These are phyloP conservation scores for Heliconius eleuchia DNA, from an alignment of 1,140 invertebrate genomes.

Conservation along the genomic window DNA sequence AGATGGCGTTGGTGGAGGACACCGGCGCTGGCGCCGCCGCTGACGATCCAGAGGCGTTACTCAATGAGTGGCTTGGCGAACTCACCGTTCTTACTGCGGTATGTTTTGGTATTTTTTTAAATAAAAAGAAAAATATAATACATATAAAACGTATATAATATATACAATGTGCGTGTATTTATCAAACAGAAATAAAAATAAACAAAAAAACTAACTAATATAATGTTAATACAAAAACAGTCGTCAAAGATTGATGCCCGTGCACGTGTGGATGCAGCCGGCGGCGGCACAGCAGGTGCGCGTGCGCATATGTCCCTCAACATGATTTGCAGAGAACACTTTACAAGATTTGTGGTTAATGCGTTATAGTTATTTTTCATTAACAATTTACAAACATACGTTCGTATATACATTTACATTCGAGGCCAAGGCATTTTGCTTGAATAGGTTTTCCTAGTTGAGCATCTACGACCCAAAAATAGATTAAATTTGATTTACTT, in stretches of 20 bases:
- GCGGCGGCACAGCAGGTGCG: conserved; percentile 37
- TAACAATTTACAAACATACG: neutral
- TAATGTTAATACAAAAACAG: conserved; percentile 30
- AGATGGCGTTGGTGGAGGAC: conserved; percentile 75
- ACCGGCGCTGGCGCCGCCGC: conserved; percentile 60
- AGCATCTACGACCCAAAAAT: too few species aligned
- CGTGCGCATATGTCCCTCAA: conserved; percentile 34
- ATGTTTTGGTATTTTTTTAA: conserved; percentile 47
- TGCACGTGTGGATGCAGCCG: conserved; percentile 41
- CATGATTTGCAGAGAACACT: conserved; percentile 35
- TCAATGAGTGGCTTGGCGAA: conserved; percentile 83
- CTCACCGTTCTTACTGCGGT: conserved; percentile 82
- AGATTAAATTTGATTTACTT: too few species aligned
- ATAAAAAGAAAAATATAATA: neutral
- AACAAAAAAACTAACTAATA: conserved; percentile 25
- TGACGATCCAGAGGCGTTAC: conserved; percentile 82
- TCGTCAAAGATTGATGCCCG: conserved; percentile 37
- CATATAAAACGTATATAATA: too few species aligned
- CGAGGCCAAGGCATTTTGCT: too few species aligned
- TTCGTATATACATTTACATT: too few species aligned
- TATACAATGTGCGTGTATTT: too few species aligned
- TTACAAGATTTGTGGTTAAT: conserved; percentile 11
- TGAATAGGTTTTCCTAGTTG: too few species aligned
- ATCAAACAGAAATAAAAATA: neutral
- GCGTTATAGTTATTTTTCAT: neutral